Evolutionary conservation across 2,888 invertebrate species (phyloP).

Genomic region (Limenitis camilla): DNA sequence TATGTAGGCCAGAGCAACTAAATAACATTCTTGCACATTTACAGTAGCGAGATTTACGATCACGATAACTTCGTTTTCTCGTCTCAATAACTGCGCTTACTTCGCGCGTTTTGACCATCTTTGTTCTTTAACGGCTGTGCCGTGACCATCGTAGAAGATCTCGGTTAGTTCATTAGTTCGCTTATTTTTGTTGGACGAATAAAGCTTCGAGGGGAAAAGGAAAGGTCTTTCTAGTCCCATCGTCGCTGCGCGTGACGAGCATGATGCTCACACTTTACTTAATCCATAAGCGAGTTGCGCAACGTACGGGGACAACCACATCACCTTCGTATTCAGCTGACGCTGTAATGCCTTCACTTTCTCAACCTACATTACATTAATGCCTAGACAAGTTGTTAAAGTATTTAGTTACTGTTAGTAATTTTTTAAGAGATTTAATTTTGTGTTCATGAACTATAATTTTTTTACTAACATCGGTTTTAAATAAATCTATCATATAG

Average conservation of each 20-base stretch:
- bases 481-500: no score
- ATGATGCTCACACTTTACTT: slow-evolving; percentile 42
- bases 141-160: slow-evolving; percentile 41
- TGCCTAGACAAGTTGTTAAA: not conserved
- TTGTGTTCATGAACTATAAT: no score
- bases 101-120: slow-evolving; percentile 51
- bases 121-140: slow-evolving; percentile 42
- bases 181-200: slow-evolving; percentile 30
- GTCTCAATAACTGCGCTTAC: slow-evolving; percentile 52
- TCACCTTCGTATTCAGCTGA: slow-evolving; percentile 56
- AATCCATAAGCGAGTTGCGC: slow-evolving; percentile 52
- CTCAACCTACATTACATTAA: slow-evolving; percentile 47
- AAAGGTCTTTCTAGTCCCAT: slow-evolving; percentile 41
- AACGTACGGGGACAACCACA: slow-evolving; percentile 45
- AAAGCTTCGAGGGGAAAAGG: slow-evolving; percentile 24
- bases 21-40: slow-evolving; percentile 57
- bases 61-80: slow-evolving; percentile 68
- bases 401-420: no score
- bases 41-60: slow-evolving; percentile 59
- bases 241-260: slow-evolving; percentile 49
- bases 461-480: no score
- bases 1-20: slow-evolving; percentile 57
- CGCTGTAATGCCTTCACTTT: slow-evolving; percentile 56
- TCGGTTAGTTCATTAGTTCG: slow-evolving; percentile 44
- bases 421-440: no score